Base-by-base conservation (phyloP, 2,797 vertebrate species). In the Ctenochaetus hawaiiensis region DNA sequence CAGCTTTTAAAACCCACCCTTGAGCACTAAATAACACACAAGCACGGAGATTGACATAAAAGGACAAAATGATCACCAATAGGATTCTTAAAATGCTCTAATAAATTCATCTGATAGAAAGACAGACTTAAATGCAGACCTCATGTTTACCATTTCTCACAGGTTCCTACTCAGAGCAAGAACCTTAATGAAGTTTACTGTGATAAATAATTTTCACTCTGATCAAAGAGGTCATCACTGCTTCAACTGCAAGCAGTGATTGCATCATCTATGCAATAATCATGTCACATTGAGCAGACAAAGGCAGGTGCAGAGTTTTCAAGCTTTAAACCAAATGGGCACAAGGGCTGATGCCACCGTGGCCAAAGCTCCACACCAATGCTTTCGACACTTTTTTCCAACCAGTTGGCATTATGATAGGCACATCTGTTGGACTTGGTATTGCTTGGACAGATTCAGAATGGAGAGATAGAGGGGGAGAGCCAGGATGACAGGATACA, bases 401-500 rank as follows among this genome's bases (percentile, higher is more conserved):
- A 93, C 87, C 85, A 90, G 91, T 91, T 91, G 92, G 91, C 90
- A 82, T 92, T 77, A 77, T 77, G 84, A 92, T 88, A 93, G 93
- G 91, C 92, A 93, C 91, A 89, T 92, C 90, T 91, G 92, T 91
- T 92, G 93, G 92, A 94, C 92, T 94, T 91, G 84, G 93, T 94
- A 94, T 94, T 94, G 92, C 93, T 93, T 89, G 91, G 92, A 93
- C 91, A 92, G 87, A 92, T 87, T 91, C 52, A 30, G 80, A 83
- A 89, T 86, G 84, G 84, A 92, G 88, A 84, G 76, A 85, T 81
- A 82, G 61, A 64, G 37, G 23, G 51, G 30, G 23, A 37, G 22
- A 44, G 54, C 69, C 45, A 71, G 84, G 77, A 72, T 78, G 87
- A 89, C 74, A 67, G 85, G 81, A 90, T 81, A 83, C 83, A 88